A percentile compares a stretch with the other conserved stretches of the same genome.
These are phyloP conservation scores for Apostichopus californicus DNA, from an alignment of 35 echinoderm and acorn worm genomes.

Conservation along the genomic window DNA sequence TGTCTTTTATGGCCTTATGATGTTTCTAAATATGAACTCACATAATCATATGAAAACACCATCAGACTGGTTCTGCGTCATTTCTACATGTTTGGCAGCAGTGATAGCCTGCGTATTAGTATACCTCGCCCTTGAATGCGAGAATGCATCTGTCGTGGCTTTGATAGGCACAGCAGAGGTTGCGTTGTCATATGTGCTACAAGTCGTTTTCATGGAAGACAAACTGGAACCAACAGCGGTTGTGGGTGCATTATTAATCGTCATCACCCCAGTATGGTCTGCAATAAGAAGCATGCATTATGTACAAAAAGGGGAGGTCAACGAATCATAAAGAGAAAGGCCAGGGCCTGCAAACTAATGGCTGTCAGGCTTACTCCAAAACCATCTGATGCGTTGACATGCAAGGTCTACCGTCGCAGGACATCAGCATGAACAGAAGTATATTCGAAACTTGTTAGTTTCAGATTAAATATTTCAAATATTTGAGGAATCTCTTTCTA, in stretches of 20 bases:
- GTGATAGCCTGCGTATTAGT: background rate
- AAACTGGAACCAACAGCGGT: background rate
- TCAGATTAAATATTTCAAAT: too few relatives aligned
- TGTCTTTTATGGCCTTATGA: background rate
- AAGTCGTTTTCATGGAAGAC: background rate
- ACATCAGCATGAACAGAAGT: too few relatives aligned
- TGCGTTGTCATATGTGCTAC: background rate
- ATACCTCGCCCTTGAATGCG: background rate
- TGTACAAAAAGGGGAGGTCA: too few relatives aligned
- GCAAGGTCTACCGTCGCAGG: too few relatives aligned
- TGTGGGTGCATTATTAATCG: background rate
- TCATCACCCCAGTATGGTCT: background rate
- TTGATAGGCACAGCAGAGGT: constrained; percentile 7
- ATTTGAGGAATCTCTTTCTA: too few relatives aligned
- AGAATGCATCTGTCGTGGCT: background rate
- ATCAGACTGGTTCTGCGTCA: background rate
- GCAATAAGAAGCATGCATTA: too few relatives aligned
- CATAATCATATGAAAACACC: background rate
- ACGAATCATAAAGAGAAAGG: too few relatives aligned
- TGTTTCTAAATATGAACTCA: background rate
- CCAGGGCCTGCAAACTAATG: too few relatives aligned
- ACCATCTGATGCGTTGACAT: too few relatives aligned
- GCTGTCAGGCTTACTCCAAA: too few relatives aligned
- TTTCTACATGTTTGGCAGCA: background rate
- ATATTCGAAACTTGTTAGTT: too few relatives aligned